Percentiles rank a stretch among this genome's conserved stretches.
phyloP scores from a whole-genome alignment of 2,113 vertebrate genomes.

The Istiophorus platypterus region DNA sequence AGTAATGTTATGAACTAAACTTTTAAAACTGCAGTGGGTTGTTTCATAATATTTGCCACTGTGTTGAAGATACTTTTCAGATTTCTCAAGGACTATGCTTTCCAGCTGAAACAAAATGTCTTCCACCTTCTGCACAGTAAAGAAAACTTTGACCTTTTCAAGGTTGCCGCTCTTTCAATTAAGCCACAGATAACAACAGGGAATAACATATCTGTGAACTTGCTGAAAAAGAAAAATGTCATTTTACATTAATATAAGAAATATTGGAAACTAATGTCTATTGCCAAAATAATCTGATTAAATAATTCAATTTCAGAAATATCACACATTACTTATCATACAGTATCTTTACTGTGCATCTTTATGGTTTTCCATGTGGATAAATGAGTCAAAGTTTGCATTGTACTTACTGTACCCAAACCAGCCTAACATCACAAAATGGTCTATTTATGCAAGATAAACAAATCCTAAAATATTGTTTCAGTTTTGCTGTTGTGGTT shows the following conservation, averaged over 20 bases:
- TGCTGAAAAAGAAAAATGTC: not conserved
- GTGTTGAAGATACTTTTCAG: not conserved
- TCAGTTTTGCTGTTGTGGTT: not conserved
- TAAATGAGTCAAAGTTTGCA: not conserved
- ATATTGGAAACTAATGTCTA: not conserved
- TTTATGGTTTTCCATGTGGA: not conserved
- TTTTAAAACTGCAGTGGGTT: not conserved
- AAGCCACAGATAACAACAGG: not conserved
- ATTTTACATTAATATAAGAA: not conserved
- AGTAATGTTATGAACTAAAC: not conserved
- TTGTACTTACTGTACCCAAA: not conserved
- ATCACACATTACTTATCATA: too few relatives aligned
- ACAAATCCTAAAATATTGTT: not conserved
- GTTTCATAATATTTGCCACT: not conserved
- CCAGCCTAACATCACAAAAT: too few relatives aligned
- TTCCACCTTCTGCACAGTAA: too few relatives aligned
- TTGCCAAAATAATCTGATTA: not conserved
- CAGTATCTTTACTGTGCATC: not conserved
- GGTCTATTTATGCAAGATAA: not conserved
- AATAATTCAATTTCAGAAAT: too few relatives aligned
- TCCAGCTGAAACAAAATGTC: too few relatives aligned
- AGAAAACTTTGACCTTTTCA: too few relatives aligned
- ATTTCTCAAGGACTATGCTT: not conserved
- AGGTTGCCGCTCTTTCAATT: not conserved
- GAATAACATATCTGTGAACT: conserved; percentile 10